A percentile compares a stretch with the other conserved stretches of the same genome.
Evolutionary conservation across 2,888 invertebrate genomes (phyloP).

Genomic region (Phaonia tiefii): DNA sequence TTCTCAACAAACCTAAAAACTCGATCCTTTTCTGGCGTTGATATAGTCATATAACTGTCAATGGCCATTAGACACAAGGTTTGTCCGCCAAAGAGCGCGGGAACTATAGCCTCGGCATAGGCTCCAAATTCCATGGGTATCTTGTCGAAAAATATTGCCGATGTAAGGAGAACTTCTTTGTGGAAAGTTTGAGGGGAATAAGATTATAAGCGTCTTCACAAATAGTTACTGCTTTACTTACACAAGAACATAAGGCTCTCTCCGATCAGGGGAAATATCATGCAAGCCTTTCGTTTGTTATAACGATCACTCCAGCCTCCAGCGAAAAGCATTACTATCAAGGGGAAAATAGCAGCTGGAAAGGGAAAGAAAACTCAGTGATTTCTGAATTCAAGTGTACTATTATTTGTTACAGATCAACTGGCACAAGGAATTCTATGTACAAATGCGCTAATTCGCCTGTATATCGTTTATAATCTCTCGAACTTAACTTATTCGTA

Average conservation of each 20-base stretch:
- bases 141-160: conserved; percentile 78
- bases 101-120: conserved; percentile 78
- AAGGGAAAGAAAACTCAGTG: conserved; percentile 44
- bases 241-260: conserved; percentile 76
- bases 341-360: conserved; percentile 78
- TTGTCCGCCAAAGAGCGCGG: conserved; percentile 78
- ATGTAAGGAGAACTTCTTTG: conserved; percentile 76
- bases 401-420: too few relatives aligned
- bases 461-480: too few relatives aligned
- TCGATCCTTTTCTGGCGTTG: conserved; percentile 79
- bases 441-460: too few relatives aligned
- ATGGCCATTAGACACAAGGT: conserved; percentile 80
- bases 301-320: conserved; percentile 80
- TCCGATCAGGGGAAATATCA: conserved; percentile 78
- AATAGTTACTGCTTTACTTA: conserved; percentile 66
- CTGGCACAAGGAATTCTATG: too few relatives aligned
- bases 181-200: conserved; percentile 30
- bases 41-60: conserved; percentile 79
- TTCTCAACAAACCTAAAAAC: conserved; percentile 79
- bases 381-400: too few relatives aligned
- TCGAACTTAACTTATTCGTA: too few relatives aligned
- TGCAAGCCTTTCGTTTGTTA: conserved; percentile 79
- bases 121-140: conserved; percentile 80
- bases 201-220: too few relatives aligned
- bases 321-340: conserved; percentile 79